A percentile compares a stretch with the other conserved stretches of the same genome.
Conservation (phyloP, 2,797 vertebrate genomes). For the Channallabes apus region DNA sequence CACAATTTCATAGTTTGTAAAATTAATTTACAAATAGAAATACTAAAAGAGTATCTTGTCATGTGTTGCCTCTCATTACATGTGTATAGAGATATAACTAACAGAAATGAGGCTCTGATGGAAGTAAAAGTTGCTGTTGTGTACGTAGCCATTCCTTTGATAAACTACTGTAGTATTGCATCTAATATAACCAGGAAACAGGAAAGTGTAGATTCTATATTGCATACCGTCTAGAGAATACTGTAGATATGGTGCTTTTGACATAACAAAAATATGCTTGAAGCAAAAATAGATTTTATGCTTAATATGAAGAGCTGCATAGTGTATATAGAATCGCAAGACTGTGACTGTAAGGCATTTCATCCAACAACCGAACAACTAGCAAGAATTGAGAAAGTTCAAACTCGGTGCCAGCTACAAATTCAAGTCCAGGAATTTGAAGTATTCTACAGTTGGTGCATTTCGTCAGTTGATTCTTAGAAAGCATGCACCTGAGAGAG, state of each 20-base stretch:
- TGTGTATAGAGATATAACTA: not conserved
- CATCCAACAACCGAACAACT: not conserved
- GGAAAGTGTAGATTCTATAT: not conserved
- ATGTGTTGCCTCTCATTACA: not conserved
- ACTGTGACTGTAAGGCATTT: not conserved
- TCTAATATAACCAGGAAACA: not conserved
- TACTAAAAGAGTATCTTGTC: not conserved
- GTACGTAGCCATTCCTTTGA: not conserved
- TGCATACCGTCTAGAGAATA: not conserved
- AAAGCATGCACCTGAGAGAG: constrained; percentile 30
- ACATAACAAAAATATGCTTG: not conserved
- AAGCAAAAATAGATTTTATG: not conserved
- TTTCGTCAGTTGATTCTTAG: constrained; percentile 44
- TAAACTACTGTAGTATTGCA: not conserved
- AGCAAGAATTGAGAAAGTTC: not conserved
- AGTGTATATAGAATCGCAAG: not conserved
- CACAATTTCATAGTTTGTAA: not conserved
- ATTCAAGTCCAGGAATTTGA: not conserved
- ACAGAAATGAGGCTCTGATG: not conserved
- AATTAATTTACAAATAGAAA: not conserved
- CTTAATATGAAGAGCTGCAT: not conserved
- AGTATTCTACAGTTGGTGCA: constrained; percentile 14
- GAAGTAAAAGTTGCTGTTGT: not conserved
- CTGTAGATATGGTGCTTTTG: too few relatives aligned
- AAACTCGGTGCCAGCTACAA: not conserved